Evolutionary conservation across 2,113 vertebrate genomes (phyloP).

Genomic region (Scatophagus argus): DNA sequence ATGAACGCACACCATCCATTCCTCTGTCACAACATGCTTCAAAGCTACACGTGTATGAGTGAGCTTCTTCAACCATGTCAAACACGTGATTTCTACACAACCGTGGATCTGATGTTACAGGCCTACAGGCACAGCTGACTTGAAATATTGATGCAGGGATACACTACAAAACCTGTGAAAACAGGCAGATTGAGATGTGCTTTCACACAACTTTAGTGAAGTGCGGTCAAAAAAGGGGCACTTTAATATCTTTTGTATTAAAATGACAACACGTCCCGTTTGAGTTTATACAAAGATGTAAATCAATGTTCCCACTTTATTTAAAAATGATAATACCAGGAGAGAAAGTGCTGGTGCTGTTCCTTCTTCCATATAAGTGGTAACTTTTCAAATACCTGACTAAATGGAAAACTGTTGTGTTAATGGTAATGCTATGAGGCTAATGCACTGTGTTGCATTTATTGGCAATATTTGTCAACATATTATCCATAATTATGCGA

Average conservation of each 20-base stretch:
- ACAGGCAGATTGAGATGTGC: neutral
- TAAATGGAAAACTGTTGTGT: neutral
- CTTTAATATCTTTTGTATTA: neutral
- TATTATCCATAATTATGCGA: neutral
- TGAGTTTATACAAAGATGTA: neutral
- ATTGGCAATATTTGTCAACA: neutral
- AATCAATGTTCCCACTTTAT: neutral
- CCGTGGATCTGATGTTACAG: neutral
- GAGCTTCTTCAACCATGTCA: constrained; percentile 20
- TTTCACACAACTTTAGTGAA: neutral
- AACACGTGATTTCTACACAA: constrained; percentile 7
- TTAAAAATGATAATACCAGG: neutral
- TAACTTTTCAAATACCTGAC: neutral
- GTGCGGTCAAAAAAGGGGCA: neutral
- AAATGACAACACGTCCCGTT: too few relatives aligned
- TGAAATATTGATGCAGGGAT: constrained; percentile 3
- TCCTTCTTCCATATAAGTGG: neutral
- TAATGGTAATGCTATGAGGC: neutral
- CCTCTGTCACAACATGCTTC: constrained; percentile 62
- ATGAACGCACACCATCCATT: constrained; percentile 31
- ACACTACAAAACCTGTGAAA: constrained; percentile 1
- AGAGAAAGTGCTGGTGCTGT: neutral
- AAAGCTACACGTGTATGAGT: constrained; percentile 34
- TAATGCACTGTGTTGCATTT: neutral
- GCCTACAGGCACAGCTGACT: neutral